A percentile compares a stretch with the other conserved stretches of the same genome.
phyloP scores from a whole-genome alignment of 2,113 vertebrate genomes.

The Junco hyemalis region DNA sequence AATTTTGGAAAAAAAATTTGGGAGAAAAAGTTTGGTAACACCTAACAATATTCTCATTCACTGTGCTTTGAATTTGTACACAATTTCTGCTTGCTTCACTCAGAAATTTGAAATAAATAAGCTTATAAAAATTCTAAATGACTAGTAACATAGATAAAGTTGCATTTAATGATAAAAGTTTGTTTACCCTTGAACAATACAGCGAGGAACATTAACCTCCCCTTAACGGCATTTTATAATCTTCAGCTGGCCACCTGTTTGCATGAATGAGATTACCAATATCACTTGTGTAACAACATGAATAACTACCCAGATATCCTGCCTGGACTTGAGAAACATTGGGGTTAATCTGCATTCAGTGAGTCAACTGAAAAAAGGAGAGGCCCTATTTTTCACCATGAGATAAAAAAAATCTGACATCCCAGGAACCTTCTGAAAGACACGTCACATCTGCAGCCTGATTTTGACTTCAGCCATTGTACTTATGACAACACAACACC shows the following conservation, averaged over 20 bases:
- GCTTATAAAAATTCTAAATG: not conserved
- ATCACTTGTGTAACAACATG: not conserved
- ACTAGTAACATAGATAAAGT: not conserved
- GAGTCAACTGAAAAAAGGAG: not conserved
- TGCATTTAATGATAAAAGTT: not conserved
- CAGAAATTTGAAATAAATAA: not conserved
- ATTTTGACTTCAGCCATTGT: not conserved
- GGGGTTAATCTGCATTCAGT: not conserved
- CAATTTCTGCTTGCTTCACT: not conserved
- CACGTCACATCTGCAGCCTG: not conserved
- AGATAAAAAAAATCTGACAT: not conserved
- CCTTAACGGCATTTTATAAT: not conserved
- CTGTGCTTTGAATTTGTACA: not conserved
- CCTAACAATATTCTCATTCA: not conserved
- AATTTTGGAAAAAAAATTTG: accelerated
- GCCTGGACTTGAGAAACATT: not conserved
- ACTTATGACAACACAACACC: not conserved
- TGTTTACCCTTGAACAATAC: not conserved
- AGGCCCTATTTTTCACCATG: not conserved
- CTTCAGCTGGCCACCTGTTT: not conserved
- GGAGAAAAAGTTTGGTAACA: not conserved
- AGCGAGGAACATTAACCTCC: not conserved
- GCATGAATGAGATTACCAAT: not conserved
- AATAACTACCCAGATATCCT: not conserved
- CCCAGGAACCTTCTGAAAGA: not conserved